These are phyloP conservation scores for Neodon shergylaensis DNA, from an alignment of 2,113 vertebrate species.

Conservation along the genomic window DNA sequence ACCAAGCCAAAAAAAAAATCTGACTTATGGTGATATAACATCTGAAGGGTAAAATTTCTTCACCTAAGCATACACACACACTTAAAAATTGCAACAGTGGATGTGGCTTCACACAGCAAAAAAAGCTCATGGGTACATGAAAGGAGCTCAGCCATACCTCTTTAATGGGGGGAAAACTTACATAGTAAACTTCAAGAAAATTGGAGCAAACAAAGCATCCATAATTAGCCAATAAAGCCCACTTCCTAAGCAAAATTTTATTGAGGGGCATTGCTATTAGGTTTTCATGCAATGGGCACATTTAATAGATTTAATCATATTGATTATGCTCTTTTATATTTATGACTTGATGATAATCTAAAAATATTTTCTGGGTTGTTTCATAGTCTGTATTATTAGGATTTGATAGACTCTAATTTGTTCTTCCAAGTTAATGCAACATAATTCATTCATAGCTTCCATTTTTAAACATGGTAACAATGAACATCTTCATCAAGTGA, in stretches of 20 bases:
- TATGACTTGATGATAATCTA: constrained; percentile 32
- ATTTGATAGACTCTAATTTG: constrained; percentile 25
- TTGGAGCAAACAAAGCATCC: constrained; percentile 7
- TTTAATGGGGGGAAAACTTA: constrained; percentile 23
- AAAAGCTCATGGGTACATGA: neutral
- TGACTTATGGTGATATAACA: too few relatives aligned
- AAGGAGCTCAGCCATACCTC: neutral
- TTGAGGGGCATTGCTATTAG: neutral
- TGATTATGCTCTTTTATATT: neutral
- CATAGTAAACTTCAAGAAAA: constrained; percentile 11
- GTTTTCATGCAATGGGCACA: constrained; percentile 4
- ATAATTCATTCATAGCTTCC: constrained; percentile 32
- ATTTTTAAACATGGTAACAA: constrained; percentile 28
- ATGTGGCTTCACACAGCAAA: neutral
- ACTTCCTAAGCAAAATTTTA: neutral
- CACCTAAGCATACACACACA: too few relatives aligned
- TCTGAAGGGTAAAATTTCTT: too few relatives aligned
- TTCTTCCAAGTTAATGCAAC: neutral
- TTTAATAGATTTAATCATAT: constrained; percentile 16
- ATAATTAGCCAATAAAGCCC: neutral
- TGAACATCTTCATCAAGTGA: constrained; percentile 5
- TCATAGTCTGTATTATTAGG: constrained; percentile 12
- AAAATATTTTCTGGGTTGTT: constrained; percentile 20
- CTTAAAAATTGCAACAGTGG: neutral
- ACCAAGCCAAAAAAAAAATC: too few relatives aligned